A percentile compares a stretch with the other conserved stretches of the same genome.
These are phyloP conservation scores for Leptinotarsa haldemani DNA, from an alignment of 2,888 invertebrate species.

Conservation along the genomic window DNA sequence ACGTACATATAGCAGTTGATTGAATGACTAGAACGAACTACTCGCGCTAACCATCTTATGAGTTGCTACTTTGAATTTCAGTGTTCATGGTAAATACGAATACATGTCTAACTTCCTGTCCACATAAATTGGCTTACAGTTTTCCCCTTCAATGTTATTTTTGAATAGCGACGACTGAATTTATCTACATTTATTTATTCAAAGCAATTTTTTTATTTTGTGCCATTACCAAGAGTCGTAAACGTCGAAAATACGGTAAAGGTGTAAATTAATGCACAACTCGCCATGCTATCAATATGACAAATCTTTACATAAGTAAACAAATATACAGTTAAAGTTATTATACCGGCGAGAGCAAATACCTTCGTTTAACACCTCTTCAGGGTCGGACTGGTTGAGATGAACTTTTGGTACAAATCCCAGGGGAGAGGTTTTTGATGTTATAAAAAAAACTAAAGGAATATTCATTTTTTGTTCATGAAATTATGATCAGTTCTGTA, in stretches of 20 bases:
- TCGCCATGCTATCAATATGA: slow-evolving; percentile 29
- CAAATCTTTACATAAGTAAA: slow-evolving; percentile 34
- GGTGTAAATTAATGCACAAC: slow-evolving; percentile 20
- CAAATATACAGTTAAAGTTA: slow-evolving; percentile 33
- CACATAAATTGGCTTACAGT: background rate
- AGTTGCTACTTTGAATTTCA: too few relatives aligned
- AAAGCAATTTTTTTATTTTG: background rate
- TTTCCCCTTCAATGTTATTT: background rate
- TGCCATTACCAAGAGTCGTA: slow-evolving; percentile 13
- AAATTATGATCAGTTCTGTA: too few relatives aligned
- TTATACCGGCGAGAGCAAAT: slow-evolving; percentile 29
- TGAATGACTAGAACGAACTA: too few relatives aligned
- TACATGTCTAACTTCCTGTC: background rate
- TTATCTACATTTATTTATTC: slow-evolving; percentile 4
- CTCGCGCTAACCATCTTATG: too few relatives aligned
- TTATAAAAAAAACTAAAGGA: too few relatives aligned
- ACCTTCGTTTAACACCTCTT: slow-evolving; percentile 25
- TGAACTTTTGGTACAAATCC: background rate
- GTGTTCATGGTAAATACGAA: too few relatives aligned
- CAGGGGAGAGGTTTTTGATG: background rate
- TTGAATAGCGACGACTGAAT: background rate
- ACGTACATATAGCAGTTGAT: too few relatives aligned
- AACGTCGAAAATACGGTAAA: slow-evolving; percentile 21
- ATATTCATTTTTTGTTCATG: too few relatives aligned
- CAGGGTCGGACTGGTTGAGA: slow-evolving; percentile 13